phyloP scores from a whole-genome alignment of 2,113 vertebrate species.

The Isichthys henryi region DNA sequence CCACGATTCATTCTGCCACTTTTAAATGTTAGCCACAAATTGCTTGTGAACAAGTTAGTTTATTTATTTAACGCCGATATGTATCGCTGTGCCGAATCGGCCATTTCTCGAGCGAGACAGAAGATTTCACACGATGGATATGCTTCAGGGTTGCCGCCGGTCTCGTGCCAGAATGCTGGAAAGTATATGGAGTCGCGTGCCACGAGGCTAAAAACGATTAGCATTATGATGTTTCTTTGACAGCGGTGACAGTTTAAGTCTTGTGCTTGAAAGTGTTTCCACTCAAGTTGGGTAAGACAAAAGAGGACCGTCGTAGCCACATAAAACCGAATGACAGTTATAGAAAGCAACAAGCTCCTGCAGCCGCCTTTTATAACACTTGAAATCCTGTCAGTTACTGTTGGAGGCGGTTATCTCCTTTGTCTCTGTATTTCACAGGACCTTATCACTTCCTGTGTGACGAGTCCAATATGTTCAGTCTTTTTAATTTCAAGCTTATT shows the following conservation, averaged over 20 bases:
- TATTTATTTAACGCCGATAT: not conserved
- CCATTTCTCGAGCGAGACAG: not conserved
- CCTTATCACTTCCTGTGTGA: slow-evolving; percentile 43
- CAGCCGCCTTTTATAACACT: slow-evolving; percentile 1
- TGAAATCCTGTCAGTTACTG: slow-evolving; percentile 37
- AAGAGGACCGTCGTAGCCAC: not conserved
- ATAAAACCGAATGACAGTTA: not conserved
- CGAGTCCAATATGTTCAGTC: slow-evolving; percentile 45
- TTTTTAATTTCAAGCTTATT: slow-evolving; percentile 68
- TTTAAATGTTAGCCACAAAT: not conserved
- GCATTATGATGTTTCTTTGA: not conserved
- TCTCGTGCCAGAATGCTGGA: not conserved
- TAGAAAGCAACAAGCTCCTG: not conserved
- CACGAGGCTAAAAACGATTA: not conserved
- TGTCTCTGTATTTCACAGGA: slow-evolving; percentile 37
- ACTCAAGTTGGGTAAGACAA: not conserved
- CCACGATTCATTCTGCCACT: not conserved
- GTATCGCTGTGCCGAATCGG: not conserved
- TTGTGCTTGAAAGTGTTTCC: not conserved
- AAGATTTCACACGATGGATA: not conserved
- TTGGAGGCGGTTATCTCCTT: slow-evolving; percentile 44
- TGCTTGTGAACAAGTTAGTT: not conserved
- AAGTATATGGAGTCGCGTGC: not conserved
- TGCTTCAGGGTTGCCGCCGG: not conserved
- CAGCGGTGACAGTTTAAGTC: not conserved